Evolutionary conservation across 2,797 vertebrate genomes (phyloP).

Genomic region (Scolopax rusticola): DNA sequence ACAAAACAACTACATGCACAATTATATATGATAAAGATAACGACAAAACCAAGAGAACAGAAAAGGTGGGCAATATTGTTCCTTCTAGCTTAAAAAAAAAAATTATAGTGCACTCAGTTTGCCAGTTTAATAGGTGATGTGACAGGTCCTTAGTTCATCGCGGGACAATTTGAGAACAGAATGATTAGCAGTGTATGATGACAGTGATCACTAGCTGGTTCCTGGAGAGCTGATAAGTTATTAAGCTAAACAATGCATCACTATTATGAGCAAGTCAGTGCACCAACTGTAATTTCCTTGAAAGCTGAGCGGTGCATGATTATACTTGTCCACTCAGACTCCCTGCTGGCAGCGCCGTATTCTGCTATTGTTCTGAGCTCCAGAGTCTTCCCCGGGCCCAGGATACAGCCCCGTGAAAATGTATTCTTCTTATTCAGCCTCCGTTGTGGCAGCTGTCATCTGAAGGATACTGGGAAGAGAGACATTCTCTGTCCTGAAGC

Average conservation of each 20-base stretch:
- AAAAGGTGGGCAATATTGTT: neutral
- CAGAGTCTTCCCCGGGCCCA: neutral
- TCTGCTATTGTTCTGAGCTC: constrained; percentile 46
- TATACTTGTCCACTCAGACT: constrained; percentile 65
- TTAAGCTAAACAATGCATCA: constrained; percentile 63
- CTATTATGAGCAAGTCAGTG: constrained; percentile 63
- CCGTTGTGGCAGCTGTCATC: neutral
- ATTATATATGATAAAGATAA: neutral
- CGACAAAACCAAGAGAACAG: constrained; percentile 2
- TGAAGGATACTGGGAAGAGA: neutral
- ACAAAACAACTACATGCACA: neutral
- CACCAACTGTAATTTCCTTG: constrained; percentile 66
- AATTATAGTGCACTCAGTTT: neutral
- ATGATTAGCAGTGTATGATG: constrained; percentile 55
- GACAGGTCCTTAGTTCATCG: constrained; percentile 44
- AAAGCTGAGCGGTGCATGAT: constrained; percentile 63
- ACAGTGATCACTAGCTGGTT: constrained; percentile 59
- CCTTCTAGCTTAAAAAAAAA: neutral
- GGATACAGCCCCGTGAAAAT: neutral
- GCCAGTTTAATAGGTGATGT: constrained; percentile 48
- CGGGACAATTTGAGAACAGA: constrained; percentile 33
- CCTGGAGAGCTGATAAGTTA: constrained; percentile 66
- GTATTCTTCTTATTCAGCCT: constrained; percentile 1
- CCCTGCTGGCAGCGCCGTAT: constrained; percentile 56
- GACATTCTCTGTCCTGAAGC: neutral